Conservation (phyloP, 2,797 vertebrate genomes). For the Halcyon badia region DNA sequence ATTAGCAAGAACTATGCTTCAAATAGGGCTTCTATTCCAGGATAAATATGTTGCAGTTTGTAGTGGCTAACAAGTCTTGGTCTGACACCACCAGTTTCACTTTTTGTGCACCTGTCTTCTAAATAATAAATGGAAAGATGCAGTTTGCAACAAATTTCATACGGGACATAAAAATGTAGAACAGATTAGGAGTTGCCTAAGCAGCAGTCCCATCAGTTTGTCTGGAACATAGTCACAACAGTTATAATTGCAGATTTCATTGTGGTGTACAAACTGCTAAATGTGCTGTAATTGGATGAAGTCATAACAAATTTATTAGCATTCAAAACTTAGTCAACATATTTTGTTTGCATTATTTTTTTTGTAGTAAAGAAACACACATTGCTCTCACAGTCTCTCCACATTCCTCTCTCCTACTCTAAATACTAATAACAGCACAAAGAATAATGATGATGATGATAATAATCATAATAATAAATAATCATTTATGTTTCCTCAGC, state of each 20-base stretch:
- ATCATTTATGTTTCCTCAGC: not conserved
- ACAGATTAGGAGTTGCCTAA: constrained; percentile 48
- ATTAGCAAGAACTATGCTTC: not conserved
- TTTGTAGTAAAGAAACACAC: not conserved
- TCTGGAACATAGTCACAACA: constrained; percentile 47
- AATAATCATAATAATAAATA: not conserved
- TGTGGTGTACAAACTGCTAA: constrained; percentile 58
- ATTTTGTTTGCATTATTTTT: constrained; percentile 8
- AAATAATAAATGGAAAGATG: constrained; percentile 62
- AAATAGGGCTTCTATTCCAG: not conserved
- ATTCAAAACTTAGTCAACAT: constrained; percentile 29
- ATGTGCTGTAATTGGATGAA: constrained; percentile 59
- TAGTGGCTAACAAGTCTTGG: constrained; percentile 6
- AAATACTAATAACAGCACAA: not conserved
- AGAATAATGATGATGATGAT: not conserved
- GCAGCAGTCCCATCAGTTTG: constrained; percentile 56
- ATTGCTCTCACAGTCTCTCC: not conserved
- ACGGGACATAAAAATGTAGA: constrained; percentile 45
- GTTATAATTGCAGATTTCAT: constrained; percentile 61
- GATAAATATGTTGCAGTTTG: not conserved
- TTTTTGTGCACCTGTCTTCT: constrained; percentile 47
- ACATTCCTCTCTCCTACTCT: not conserved
- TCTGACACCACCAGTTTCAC: not conserved
- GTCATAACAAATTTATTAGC: constrained; percentile 64
- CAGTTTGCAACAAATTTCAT: constrained; percentile 44